Percentiles rank a stretch among this genome's conserved stretches.
phyloP scores from a whole-genome alignment of 2,113 vertebrate species.

The Verasper variegatus region DNA sequence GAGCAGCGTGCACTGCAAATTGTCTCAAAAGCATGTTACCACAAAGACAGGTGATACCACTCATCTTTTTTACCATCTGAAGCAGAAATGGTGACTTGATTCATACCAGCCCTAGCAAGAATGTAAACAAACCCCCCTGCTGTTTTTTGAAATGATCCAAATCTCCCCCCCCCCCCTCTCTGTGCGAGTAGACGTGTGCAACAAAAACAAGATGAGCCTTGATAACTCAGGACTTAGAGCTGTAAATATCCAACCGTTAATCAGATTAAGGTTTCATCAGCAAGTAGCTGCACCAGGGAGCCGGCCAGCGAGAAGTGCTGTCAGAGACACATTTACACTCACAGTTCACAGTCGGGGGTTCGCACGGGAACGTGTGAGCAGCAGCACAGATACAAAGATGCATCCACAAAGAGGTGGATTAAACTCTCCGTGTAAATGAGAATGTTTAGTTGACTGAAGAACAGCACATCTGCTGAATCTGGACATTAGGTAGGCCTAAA shows the following conservation, averaged over 20 bases:
- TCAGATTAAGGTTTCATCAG: conserved; percentile 73
- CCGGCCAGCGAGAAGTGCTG: conserved; percentile 9
- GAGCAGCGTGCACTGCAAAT: no score
- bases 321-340: conserved; percentile 31
- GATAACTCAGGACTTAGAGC: conserved; percentile 70
- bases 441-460: neutral
- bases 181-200: conserved; percentile 6
- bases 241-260: conserved; percentile 77
- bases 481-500: neutral
- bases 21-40: no score
- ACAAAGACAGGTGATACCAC: no score
- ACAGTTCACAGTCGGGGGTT: conserved; percentile 10
- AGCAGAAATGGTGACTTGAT: no score
- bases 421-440: neutral
- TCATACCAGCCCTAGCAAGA: no score
- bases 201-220: conserved; percentile 65
- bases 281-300: conserved; percentile 33
- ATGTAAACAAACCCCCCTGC: neutral
- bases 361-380: neutral
- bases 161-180: neutral
- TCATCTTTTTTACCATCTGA: no score
- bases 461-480: neutral
- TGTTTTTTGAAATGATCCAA: neutral
- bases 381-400: neutral
- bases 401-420: neutral